A percentile compares a stretch with the other conserved stretches of the same genome.
These are phyloP conservation scores for Actinia tenebrosa DNA, from an alignment of 64 coral and sea anemone genomes.

Conservation along the genomic window DNA sequence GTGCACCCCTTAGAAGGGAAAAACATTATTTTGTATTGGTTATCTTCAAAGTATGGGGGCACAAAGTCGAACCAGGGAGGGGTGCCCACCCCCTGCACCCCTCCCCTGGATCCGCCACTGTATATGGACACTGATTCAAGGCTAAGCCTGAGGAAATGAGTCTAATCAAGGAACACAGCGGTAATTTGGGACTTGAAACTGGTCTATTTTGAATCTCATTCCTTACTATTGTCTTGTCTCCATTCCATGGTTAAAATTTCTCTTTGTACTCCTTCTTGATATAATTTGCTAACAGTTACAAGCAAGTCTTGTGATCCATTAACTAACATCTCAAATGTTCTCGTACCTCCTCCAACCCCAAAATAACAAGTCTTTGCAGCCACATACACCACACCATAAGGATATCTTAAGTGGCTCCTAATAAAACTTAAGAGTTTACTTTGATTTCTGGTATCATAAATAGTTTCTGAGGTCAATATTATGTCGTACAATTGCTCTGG, in stretches of 20 bases:
- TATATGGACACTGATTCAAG: too few species aligned
- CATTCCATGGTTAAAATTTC: background rate
- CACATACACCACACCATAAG: slow-evolving; percentile 60
- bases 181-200: too few species aligned
- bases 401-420: slow-evolving; percentile 59
- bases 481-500: slow-evolving; percentile 63
- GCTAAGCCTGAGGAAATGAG: too few species aligned
- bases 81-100: too few species aligned
- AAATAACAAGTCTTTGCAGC: slow-evolving; percentile 96
- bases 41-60: too few species aligned
- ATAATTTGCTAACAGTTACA: background rate
- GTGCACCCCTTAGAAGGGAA: too few species aligned
- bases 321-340: background rate
- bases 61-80: too few species aligned
- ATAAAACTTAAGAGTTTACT: slow-evolving; percentile 60
- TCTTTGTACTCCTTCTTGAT: background rate
- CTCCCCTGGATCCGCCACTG: too few species aligned
- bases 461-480: slow-evolving; percentile 94
- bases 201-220: too few species aligned
- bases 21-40: too few species aligned
- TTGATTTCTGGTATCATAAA: slow-evolving; percentile 71
- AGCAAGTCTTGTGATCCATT: background rate
- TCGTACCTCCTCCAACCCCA: slow-evolving; percentile 96
- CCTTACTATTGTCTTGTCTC: background rate
- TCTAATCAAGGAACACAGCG: too few species aligned